These are phyloP conservation scores for Drosophila stalkeri DNA, from an alignment of 2,888 invertebrate species.

Conservation along the genomic window DNA sequence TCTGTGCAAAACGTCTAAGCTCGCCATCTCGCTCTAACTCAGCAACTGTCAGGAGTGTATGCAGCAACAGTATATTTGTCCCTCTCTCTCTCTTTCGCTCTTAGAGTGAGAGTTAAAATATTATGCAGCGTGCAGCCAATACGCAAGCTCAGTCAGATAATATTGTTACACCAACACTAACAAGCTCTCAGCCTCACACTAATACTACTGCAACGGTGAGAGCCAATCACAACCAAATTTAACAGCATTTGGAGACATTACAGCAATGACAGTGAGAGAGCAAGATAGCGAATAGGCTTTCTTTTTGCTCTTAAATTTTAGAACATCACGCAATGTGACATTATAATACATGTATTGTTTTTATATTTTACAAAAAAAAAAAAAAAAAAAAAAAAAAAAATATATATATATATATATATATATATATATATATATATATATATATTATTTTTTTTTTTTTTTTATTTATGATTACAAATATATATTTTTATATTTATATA, in stretches of 20 bases:
- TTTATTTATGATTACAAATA: too few relatives aligned
- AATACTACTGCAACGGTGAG: background rate
- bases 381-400: too few relatives aligned
- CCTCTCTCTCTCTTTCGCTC: background rate
- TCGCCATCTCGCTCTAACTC: background rate
- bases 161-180: background rate
- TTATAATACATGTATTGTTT: too few relatives aligned
- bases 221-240: background rate
- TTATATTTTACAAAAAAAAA: too few relatives aligned
- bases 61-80: background rate
- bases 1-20: accelerated
- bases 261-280: background rate
- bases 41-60: accelerated
- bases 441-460: too few relatives aligned
- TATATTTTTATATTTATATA: too few relatives aligned
- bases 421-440: too few relatives aligned
- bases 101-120: too few relatives aligned
- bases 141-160: background rate
- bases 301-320: background rate
- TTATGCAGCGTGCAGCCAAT: background rate
- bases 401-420: too few relatives aligned
- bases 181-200: background rate
- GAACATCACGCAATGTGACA: too few relatives aligned
- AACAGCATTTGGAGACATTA: background rate
- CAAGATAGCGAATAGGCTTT: background rate